Evolutionary conservation across 2,113 vertebrate genomes (phyloP).

Genomic region (Corythornis madagascariensis): DNA sequence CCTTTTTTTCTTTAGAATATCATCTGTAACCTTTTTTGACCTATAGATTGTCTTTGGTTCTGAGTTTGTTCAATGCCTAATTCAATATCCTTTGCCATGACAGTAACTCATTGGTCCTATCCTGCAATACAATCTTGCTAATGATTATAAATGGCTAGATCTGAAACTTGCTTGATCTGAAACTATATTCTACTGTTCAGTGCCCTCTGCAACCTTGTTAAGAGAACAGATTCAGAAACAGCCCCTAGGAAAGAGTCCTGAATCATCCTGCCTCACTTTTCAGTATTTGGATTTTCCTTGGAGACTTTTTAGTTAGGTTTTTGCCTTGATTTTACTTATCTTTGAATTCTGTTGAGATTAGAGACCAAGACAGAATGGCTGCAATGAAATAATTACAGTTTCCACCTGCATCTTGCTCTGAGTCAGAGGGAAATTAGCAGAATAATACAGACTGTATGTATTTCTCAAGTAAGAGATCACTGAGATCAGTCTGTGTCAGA

Average conservation of each 20-base stretch:
- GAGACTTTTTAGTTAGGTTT: background rate
- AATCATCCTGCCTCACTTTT: slow-evolving; percentile 1
- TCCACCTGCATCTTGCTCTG: slow-evolving; percentile 9
- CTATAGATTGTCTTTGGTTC: background rate
- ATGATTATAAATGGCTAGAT: slow-evolving; percentile 39
- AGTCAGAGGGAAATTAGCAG: slow-evolving; percentile 51
- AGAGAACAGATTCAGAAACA: background rate
- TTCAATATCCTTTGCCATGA: slow-evolving; percentile 2
- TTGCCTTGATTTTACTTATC: slow-evolving; percentile 33
- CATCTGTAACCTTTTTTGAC: background rate
- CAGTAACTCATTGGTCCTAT: slow-evolving; percentile 24
- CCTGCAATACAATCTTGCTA: background rate
- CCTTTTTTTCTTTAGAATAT: background rate
- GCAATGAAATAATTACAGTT: slow-evolving; percentile 28
- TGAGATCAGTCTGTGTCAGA: slow-evolving; percentile 3
- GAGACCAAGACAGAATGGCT: slow-evolving; percentile 13
- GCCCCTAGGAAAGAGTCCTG: background rate
- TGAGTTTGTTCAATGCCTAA: slow-evolving; percentile 27
- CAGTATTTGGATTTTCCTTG: background rate
- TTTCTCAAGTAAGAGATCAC: slow-evolving; percentile 50
- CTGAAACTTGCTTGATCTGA: slow-evolving; percentile 21
- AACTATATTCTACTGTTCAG: background rate
- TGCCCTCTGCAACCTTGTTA: slow-evolving; percentile 13
- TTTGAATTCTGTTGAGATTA: slow-evolving; percentile 32
- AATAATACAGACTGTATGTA: background rate